Evolutionary conservation across 2,797 vertebrate species (phyloP).

Genomic region (Pangasius krempfi): DNA sequence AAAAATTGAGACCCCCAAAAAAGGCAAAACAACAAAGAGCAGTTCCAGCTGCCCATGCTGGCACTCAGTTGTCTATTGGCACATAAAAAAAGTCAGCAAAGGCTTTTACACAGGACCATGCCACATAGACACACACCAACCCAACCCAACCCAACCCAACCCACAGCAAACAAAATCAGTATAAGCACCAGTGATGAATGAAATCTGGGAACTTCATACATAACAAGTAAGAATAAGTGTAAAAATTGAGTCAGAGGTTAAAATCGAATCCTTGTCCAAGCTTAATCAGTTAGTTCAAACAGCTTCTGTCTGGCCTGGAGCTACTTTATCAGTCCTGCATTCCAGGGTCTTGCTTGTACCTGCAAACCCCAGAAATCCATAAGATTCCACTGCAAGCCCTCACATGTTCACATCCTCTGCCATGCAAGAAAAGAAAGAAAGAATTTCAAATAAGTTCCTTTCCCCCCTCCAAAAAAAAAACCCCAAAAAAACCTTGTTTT

Average conservation of each 20-base stretch:
- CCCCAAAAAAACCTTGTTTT: not conserved
- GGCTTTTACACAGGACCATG: conserved; percentile 1
- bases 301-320: conserved; percentile 69
- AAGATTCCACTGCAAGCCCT: conserved; percentile 29
- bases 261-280: conserved; percentile 29
- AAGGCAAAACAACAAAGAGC: conserved; percentile 10
- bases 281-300: conserved; percentile 33
- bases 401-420: conserved; percentile 25
- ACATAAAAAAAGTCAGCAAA: conserved; percentile 11
- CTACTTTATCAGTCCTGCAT: conserved; percentile 75
- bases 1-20: not conserved
- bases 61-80: conserved; percentile 19
- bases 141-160: not conserved
- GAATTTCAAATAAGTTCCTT: not conserved
- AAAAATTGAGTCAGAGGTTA: conserved; percentile 19
- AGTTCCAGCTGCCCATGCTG: conserved; percentile 45
- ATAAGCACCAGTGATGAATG: not conserved
- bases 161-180: not conserved
- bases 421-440: not conserved
- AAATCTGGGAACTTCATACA: not conserved
- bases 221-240: not conserved
- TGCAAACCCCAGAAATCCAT: conserved; percentile 65
- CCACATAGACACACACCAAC: not conserved
- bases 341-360: conserved; percentile 76
- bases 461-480: not conserved